phyloP scores from a whole-genome alignment of 1,140 invertebrate species.

The Drosophila carrolli region DNA sequence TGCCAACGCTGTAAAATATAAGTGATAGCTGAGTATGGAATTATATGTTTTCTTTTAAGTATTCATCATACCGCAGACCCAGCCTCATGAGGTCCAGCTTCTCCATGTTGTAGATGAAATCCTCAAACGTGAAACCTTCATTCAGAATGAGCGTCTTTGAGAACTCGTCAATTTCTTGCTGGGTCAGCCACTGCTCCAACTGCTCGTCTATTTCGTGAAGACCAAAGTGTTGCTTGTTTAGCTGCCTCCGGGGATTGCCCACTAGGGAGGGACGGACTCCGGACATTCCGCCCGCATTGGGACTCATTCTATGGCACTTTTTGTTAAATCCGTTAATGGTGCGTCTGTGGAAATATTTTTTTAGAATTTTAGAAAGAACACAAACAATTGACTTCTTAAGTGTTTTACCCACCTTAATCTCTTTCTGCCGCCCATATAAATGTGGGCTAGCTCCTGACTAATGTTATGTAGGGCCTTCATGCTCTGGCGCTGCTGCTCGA shows the following conservation, averaged over 20 bases:
- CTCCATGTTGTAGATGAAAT: slow-evolving; percentile 90
- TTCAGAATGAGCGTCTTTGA: slow-evolving; percentile 88
- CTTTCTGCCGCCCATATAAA: slow-evolving; percentile 73
- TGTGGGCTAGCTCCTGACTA: slow-evolving; percentile 75
- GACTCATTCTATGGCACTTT: slow-evolving; percentile 78
- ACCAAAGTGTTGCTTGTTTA: slow-evolving; percentile 84
- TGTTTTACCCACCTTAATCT: slow-evolving; percentile 48
- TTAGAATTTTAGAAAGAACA: too few relatives aligned
- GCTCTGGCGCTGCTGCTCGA: slow-evolving; percentile 83
- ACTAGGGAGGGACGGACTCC: slow-evolving; percentile 36
- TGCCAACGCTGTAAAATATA: slow-evolving; percentile 61
- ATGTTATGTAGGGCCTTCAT: slow-evolving; percentile 71
- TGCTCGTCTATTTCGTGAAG: slow-evolving; percentile 88
- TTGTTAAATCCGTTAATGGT: slow-evolving; percentile 77
- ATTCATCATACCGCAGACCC: slow-evolving; percentile 87
- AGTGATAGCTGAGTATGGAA: neutral
- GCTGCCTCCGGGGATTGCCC: slow-evolving; percentile 55
- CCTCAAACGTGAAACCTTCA: slow-evolving; percentile 92
- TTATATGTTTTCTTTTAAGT: neutral
- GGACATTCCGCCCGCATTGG: slow-evolving; percentile 33
- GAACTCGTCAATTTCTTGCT: slow-evolving; percentile 86
- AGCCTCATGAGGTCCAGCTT: slow-evolving; percentile 91
- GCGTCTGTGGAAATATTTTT: slow-evolving; percentile 52
- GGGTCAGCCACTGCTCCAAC: slow-evolving; percentile 87
- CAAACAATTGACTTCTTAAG: neutral